A percentile compares a stretch with the other conserved stretches of the same genome.
phyloP scores from a whole-genome alignment of 2,797 vertebrate genomes.

The Coregonus ussuriensis region DNA sequence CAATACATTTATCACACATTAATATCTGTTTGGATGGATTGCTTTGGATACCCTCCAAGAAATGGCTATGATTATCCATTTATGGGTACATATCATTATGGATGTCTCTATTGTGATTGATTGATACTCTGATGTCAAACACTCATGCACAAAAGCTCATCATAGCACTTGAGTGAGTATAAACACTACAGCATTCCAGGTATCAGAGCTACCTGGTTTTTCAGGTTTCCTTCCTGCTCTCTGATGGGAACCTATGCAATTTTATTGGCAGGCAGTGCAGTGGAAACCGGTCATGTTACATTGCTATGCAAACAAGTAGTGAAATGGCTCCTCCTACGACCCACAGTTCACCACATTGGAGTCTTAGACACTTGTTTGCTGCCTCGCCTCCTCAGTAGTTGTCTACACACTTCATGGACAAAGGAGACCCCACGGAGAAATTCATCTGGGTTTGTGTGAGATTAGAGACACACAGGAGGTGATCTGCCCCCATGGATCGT shows the following conservation, averaged over 20 bases:
- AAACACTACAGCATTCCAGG: background rate
- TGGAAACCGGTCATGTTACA: slow-evolving; percentile 41
- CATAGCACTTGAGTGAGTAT: background rate
- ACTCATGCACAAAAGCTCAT: background rate
- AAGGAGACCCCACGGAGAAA: background rate
- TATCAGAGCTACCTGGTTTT: slow-evolving; percentile 12
- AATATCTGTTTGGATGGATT: background rate
- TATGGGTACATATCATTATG: background rate
- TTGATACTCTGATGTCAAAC: background rate
- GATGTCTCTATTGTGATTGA: background rate
- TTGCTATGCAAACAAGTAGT: slow-evolving; percentile 35
- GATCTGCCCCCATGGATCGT: slow-evolving; percentile 52
- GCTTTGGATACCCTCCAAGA: background rate
- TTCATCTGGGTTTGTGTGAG: background rate
- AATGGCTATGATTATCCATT: background rate
- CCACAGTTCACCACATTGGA: slow-evolving; percentile 5
- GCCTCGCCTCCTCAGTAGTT: background rate
- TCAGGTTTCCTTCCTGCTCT: background rate
- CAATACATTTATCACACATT: background rate
- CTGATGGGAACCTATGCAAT: background rate
- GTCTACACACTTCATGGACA: background rate
- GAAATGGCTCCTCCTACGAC: slow-evolving; percentile 31
- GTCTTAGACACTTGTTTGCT: too few species aligned
- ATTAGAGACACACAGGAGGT: slow-evolving; percentile 16
- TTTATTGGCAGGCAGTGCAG: background rate